Evolutionary conservation across 2,888 invertebrate species (phyloP).

Genomic region (Apocheima hispidaria): DNA sequence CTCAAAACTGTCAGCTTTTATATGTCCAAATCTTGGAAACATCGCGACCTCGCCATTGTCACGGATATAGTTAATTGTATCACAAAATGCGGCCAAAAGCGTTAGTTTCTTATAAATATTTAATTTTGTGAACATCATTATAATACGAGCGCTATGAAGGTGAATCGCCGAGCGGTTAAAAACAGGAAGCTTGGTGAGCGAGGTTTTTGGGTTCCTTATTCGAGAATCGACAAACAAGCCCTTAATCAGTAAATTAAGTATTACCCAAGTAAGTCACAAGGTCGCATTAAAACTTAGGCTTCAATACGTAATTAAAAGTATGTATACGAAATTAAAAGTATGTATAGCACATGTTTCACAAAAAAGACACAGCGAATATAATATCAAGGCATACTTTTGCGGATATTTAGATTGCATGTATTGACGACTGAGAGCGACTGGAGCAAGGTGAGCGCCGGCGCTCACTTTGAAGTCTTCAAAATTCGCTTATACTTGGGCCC

Average conservation of each 20-base stretch:
- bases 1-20: slow-evolving; percentile 66
- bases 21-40: slow-evolving; percentile 64
- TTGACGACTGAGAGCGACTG: too few relatives aligned
- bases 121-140: slow-evolving; percentile 51
- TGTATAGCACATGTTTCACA: too few relatives aligned
- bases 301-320: too few relatives aligned
- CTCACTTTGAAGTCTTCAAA: too few relatives aligned
- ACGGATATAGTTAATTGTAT: slow-evolving; percentile 62
- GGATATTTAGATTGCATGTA: too few relatives aligned
- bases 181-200: slow-evolving; percentile 37
- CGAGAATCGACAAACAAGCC: neutral
- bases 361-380: too few relatives aligned
- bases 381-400: too few relatives aligned
- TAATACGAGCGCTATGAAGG: slow-evolving; percentile 50
- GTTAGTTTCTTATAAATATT: slow-evolving; percentile 54
- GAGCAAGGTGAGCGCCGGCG: too few relatives aligned
- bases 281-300: too few relatives aligned
- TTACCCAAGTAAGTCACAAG: neutral
- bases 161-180: slow-evolving; percentile 47
- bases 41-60: slow-evolving; percentile 64
- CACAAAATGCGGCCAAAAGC: slow-evolving; percentile 53
- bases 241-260: neutral
- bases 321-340: too few relatives aligned
- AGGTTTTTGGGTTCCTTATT: slow-evolving; percentile 37
- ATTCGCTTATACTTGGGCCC: too few relatives aligned